Evolutionary conservation across 1,140 invertebrate genomes (phyloP), one percentile per base, ranked within the genome.

Genomic region (Delia radicum): DNA sequence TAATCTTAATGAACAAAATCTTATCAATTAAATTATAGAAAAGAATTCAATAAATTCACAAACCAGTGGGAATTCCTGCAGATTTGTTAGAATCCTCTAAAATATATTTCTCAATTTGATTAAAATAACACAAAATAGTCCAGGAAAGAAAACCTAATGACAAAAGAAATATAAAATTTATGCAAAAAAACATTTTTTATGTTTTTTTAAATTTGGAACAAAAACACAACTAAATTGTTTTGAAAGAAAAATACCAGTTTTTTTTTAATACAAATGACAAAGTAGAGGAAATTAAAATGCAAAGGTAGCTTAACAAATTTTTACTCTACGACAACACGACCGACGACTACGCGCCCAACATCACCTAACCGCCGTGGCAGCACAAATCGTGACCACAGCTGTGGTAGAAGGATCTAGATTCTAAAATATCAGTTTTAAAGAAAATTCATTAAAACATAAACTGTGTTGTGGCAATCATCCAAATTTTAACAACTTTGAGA

Each of bases 131-230:
- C 13, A 69, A 33, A 37, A 69, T 69, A 33, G 8, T 5, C 65
- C 65, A 69, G n/a, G 65, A 69, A 37, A 69, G 8, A 69, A 69
- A 10, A 18, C 65, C 65, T 12, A 69, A 69, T 33, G 65, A 69
- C 8, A 24, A 33, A 24, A 69, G 65, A 33, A 69, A 69, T 21
- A 69, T 28, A 24, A 69, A 69, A 55, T 55, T 55, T 55, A 55
- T 55, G 18, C n/a, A 55, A 55, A 18, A 21, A 3, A 55, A 18
- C 48, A 55, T 55, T 24, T 55, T 7, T 55, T 55, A 48, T 15
- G 42, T 12, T 48, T 48, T 55, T 55, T 1, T 55, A 55, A 55
- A 55, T 55, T 55, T 55, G 15, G 48, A 37, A 37, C 0, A 37
- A 1, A 37, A 37, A 37, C 13, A 37, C n/a, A n/a, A n/a, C 33